Evolutionary conservation across 2,888 invertebrate species (phyloP), one percentile per base, ranked within the genome.

Genomic region (Balanococcus diminutus): DNA sequence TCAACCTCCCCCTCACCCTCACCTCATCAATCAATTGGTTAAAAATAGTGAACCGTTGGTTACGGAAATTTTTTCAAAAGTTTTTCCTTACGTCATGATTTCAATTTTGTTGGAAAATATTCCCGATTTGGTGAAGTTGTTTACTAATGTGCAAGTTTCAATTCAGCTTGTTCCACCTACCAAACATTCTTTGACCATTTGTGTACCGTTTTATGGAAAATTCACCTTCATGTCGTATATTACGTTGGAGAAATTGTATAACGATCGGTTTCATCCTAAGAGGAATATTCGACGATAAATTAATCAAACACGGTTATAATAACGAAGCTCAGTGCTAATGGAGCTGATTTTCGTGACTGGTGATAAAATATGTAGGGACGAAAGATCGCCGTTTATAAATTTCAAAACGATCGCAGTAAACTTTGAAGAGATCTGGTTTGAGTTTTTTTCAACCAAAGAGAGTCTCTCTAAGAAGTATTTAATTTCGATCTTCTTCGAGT

Each of bases 111-210:
- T 16, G 25, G 61, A 67, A 67, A 67, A 67, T 25, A 28, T 67
- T 67, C 2, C n/a, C 5, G n/a, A n/a, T n/a, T n/a, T n/a, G n/a
- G 2, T 16, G 14, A 16, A 3, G 0, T 61, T 8, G 11, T 28
- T 67, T 46, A 16, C 16, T 5, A 67, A 16, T 6, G 14, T 67
- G 61, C 22, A 22, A 22, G 61, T 28, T 28, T 28, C n/a, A n/a
- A n/a, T n/a, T n/a, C n/a, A 79, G 5, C 36, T 79, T 32, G 75
- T 79, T 79, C 32, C 75, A 79, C 75, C 75, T 79, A 79, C 75
- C 28, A 16, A 79, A 79, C 75, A 79, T 79, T 79, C 75, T 79
- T 79, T 79, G 32, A 36, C 75, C 75, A 79, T 79, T 79, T 79
- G 36, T 2, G 75, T 79, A 14, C 16, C 9, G 2, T 8, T 72